Percentiles rank a stretch among this genome's conserved stretches.
These are phyloP conservation scores for Idaea dimidiata DNA, from an alignment of 2,888 invertebrate genomes.

Conservation along the genomic window DNA sequence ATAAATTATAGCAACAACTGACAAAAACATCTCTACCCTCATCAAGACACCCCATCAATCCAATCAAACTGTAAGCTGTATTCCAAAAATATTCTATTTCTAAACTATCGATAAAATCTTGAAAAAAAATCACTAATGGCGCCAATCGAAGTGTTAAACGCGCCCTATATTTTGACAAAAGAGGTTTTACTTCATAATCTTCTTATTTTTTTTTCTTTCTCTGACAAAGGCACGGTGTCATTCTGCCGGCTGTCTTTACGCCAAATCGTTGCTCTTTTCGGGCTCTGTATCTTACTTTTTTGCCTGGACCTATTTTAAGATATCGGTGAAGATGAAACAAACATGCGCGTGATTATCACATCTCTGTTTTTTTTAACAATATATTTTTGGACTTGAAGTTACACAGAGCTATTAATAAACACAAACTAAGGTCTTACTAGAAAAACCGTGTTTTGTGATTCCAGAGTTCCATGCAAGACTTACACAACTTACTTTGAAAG, in stretches of 20 bases:
- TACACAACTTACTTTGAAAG: too few species aligned
- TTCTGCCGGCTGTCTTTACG: constrained; percentile 30
- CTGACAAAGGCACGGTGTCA: constrained; percentile 36
- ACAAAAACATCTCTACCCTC: not conserved
- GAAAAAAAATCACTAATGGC: constrained; percentile 43
- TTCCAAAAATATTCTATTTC: not conserved
- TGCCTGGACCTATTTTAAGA: constrained; percentile 10
- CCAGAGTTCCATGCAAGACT: too few species aligned
- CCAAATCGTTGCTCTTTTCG: constrained; percentile 10
- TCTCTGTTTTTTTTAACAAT: not conserved
- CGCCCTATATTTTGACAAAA: constrained; percentile 60
- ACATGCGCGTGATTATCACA: constrained; percentile 2
- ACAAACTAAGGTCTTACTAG: too few species aligned
- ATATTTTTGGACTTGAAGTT: too few species aligned
- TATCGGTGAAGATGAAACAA: constrained; percentile 8
- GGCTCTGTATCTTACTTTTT: constrained; percentile 28
- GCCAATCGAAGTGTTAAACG: constrained; percentile 66
- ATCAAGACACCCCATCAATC: not conserved
- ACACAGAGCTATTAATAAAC: too few species aligned
- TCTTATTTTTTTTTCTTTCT: constrained; percentile 39
- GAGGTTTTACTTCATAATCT: constrained; percentile 55
- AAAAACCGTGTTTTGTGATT: too few species aligned
- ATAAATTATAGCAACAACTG: not conserved
- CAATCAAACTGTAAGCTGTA: not conserved
- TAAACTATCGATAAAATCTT: constrained; percentile 19